A percentile compares a stretch with the other conserved stretches of the same genome.
phyloP scores from a whole-genome alignment of 1,140 invertebrate genomes.

The Philopotamus ludificatus region DNA sequence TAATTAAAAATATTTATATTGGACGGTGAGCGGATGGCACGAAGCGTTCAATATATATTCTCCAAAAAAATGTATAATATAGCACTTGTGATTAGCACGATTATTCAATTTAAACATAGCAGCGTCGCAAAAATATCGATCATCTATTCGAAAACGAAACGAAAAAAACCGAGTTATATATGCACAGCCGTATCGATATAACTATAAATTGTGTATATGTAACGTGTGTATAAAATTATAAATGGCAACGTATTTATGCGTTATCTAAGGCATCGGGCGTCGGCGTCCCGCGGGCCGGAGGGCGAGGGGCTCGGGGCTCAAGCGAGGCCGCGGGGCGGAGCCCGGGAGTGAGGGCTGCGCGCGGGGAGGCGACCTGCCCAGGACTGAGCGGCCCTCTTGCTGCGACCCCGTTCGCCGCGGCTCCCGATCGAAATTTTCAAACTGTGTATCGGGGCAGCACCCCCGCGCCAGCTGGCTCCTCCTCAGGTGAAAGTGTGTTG shows the following conservation, averaged over 20 bases:
- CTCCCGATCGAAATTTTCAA: constrained; percentile 25
- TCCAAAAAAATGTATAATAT: no score
- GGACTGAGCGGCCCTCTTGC: constrained; percentile 46
- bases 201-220: neutral
- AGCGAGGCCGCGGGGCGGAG: neutral
- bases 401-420: constrained; percentile 1
- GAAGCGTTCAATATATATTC: neutral
- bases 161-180: no score
- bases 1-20: neutral
- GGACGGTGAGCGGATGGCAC: constrained; percentile 20
- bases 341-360: constrained; percentile 44
- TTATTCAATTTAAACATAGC: no score
- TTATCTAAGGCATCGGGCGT: neutral
- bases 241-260: neutral
- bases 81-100: neutral
- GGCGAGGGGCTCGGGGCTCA: neutral
- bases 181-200: neutral
- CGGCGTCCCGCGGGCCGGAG: neutral
- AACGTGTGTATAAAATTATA: neutral
- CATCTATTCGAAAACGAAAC: no score
- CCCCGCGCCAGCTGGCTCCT: constrained; percentile 37
- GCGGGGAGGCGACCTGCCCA: constrained; percentile 50
- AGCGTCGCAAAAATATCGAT: neutral
- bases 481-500: constrained; percentile 31
- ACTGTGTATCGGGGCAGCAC: constrained; percentile 19